Base-by-base conservation (phyloP, 2,797 vertebrate genomes). In the Sus cebifrons region DNA sequence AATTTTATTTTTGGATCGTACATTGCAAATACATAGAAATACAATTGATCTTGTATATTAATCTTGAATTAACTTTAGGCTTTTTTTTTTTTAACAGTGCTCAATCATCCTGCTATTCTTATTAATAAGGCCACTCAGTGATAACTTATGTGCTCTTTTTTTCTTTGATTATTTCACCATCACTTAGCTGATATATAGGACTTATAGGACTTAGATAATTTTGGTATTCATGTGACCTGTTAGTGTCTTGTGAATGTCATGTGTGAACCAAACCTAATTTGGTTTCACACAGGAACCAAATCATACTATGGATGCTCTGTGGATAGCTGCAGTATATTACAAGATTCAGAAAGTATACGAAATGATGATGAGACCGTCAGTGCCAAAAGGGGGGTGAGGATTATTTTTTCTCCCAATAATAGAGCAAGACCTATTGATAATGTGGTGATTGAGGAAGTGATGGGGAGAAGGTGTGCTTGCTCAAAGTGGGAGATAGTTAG, bases 1-100 rank as follows among this genome's bases (percentile, higher is more conserved):
- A 84, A 78, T 77, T 83, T 87, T 94, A 25, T 58, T 89, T 97
- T 89, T 94, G 40, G 32, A 36, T 78, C 67, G 6, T 64, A 62
- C 32, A 17, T 77, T 83, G 17, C 5, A 89, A 89, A 29, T 92
- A 21, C 3, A n/a, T 94, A 88, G 60, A 92, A 54, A 58, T 71
- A 21, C 3, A 84, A 9, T 36, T 91, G 65, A 60, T 85, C 91
- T 92, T 94, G 5, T 54, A 29, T 93, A n/a, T 83, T 71, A 85
- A 49, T 95, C n/a, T 91, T 85, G 3, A 56, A 88, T 78, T 64
- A 86, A 25, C 32, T 82, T 87, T 87, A 52, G 20, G 10, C 1
- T 56, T 95, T 84, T 62, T 90, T 67, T 12, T 64, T 88, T 75
- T 16, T 32, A 32, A 64, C 5, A 84, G n/a, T 62, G 29, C 2